Evolutionary conservation across 35 echinoderm and acorn worm species (phyloP).

Genomic region (Acanthaster planci): DNA sequence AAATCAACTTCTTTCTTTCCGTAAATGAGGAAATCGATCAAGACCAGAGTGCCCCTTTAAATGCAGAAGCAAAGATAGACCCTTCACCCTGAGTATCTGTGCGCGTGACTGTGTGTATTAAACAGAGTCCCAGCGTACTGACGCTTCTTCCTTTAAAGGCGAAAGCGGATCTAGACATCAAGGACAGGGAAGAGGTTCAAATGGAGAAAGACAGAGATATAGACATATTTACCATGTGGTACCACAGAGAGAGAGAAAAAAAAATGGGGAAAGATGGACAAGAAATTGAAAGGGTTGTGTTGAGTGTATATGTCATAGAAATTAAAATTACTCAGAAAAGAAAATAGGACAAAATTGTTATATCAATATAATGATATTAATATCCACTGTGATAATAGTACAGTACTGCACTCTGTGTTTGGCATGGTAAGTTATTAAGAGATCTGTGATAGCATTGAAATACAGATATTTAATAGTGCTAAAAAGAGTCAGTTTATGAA

Average conservation of each 20-base stretch:
- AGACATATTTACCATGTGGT: background rate
- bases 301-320: no score
- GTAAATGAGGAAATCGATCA: background rate
- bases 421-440: no score
- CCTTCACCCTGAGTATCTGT: background rate
- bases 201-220: slow-evolving; percentile 5
- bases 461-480: no score
- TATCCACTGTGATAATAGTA: no score
- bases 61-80: background rate
- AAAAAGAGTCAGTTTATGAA: no score
- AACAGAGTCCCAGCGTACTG: background rate
- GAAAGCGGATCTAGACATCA: background rate
- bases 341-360: background rate
- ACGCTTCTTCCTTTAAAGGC: slow-evolving; percentile 17
- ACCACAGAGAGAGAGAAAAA: no score
- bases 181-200: background rate
- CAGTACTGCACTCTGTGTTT: no score
- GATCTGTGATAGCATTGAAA: no score
- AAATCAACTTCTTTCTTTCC: no score
- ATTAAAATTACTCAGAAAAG: no score
- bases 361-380: background rate
- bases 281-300: no score
- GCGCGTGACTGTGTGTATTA: background rate
- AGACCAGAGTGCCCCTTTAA: slow-evolving; percentile 15
- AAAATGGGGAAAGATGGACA: no score